Evolutionary conservation across 1,140 invertebrate species (phyloP), one percentile per base, ranked within the genome.

Genomic region (Euschistus heros): DNA sequence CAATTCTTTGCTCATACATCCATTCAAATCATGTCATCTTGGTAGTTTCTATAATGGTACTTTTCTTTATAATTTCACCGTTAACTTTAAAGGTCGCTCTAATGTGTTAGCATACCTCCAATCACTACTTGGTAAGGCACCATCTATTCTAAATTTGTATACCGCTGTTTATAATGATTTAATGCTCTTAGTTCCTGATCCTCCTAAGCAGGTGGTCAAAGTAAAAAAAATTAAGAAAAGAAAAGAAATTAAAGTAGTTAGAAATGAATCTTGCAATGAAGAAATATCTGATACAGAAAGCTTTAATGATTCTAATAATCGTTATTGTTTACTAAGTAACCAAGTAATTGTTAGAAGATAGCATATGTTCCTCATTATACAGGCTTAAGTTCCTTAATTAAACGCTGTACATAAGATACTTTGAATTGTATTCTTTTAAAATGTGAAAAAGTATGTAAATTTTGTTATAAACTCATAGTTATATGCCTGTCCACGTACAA

Each of bases 51-150:
- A 79, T 68, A 85, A 87, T 76, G 87, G 87, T 0, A 85, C 85
- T 8, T 83, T 89, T 72, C 69, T 87, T 4, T 90, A 89, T 70
- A 89, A 89, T 78, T 74, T 87, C 10, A 82, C 80, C 69, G 14
- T 20, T 2, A 67, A 66, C 52, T 50, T 70, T 37, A 67, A 65
- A 44, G 60, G 52, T 8, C 20, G 63, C 10, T 55, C 66, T 20
- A 67, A 70, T 57, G 44, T 68, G 7, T 13, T 14, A n/a, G 30
- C 50, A 15, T 69, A 69, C 47, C 7, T 69, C 0, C 52, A 66
- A 27, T 52, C 62, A 14, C 42, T 69, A 7, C 46, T 69, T 18
- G 24, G 15, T 27, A 65, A 62, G 52, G 18, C 20, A 47, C 68
- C 68, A 13, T 33, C 57, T 26, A 18, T 69, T 33, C 18, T 65